phyloP scores from a whole-genome alignment of 2,888 invertebrate genomes.

The Hydrotaea cyrtoneurina region DNA sequence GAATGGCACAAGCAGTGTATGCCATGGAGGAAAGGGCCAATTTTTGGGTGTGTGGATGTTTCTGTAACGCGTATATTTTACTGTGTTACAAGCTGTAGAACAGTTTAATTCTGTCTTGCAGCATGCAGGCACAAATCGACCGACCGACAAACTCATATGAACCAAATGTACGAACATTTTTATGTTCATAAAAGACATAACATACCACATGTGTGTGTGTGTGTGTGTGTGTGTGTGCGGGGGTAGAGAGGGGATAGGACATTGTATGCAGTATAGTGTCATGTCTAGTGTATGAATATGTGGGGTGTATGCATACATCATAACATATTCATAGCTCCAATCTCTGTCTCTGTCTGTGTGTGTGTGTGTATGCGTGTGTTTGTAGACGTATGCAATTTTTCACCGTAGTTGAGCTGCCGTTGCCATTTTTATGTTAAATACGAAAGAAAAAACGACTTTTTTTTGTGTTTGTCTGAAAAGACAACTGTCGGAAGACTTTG shows the following conservation, averaged over 20 bases:
- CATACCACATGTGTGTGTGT: neutral
- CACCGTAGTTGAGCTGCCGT: neutral
- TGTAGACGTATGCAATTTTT: slow-evolving; percentile 11
- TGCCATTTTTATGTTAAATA: slow-evolving; percentile 33
- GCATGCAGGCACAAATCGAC: neutral
- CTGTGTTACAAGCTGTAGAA: slow-evolving; percentile 13
- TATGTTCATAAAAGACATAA: neutral
- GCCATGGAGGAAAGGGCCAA: slow-evolving; percentile 24
- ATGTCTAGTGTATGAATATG: neutral
- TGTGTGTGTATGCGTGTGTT: neutral
- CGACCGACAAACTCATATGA: neutral
- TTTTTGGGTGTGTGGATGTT: neutral
- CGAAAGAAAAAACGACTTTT: neutral
- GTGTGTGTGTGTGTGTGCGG: too few relatives aligned
- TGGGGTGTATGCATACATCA: neutral
- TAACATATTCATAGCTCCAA: slow-evolving; percentile 49
- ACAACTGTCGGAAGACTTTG: slow-evolving; percentile 32
- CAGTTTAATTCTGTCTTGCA: slow-evolving; percentile 9
- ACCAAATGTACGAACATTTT: slow-evolving; percentile 2
- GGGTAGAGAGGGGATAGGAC: too few relatives aligned
- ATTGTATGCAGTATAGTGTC: neutral
- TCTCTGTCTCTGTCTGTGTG: neutral
- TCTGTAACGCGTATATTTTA: neutral
- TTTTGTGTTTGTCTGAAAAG: neutral
- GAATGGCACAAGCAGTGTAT: slow-evolving; percentile 19